phyloP scores from a whole-genome alignment of 2,113 vertebrate species.

The Oceanites oceanicus region DNA sequence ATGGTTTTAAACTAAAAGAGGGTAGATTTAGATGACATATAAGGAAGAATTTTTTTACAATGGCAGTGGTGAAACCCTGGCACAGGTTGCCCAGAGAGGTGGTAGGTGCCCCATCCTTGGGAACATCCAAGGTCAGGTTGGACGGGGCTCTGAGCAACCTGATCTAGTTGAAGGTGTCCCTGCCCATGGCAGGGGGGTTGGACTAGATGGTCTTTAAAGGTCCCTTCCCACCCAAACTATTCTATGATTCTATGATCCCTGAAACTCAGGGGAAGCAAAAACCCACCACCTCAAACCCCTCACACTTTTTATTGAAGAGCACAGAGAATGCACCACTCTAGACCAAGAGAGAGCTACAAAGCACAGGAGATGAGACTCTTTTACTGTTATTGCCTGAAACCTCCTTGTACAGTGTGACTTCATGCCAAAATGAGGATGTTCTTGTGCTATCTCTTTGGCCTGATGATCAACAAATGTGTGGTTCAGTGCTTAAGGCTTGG shows the following conservation, averaged over 20 bases:
- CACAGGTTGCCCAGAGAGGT: too few species aligned
- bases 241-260: background rate
- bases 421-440: background rate
- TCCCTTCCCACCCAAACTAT: too few species aligned
- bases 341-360: background rate
- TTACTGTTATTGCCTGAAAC: background rate
- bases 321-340: background rate
- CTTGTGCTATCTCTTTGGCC: background rate
- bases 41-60: too few species aligned
- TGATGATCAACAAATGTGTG: background rate
- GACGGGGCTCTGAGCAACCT: too few species aligned
- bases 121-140: too few species aligned
- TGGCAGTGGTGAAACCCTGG: too few species aligned
- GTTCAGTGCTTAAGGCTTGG: background rate
- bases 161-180: too few species aligned
- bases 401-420: background rate
- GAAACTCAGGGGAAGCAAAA: background rate
- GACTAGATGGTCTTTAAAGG: too few species aligned
- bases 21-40: too few species aligned
- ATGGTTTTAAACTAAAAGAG: too few species aligned
- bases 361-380: background rate
- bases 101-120: too few species aligned
- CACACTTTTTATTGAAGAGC: rapidly evolving
- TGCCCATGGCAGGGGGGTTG: too few species aligned
- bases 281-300: rapidly evolving